Conservation (phyloP, 1,140 invertebrate genomes). For the Drosophila nigromelanica region DNA sequence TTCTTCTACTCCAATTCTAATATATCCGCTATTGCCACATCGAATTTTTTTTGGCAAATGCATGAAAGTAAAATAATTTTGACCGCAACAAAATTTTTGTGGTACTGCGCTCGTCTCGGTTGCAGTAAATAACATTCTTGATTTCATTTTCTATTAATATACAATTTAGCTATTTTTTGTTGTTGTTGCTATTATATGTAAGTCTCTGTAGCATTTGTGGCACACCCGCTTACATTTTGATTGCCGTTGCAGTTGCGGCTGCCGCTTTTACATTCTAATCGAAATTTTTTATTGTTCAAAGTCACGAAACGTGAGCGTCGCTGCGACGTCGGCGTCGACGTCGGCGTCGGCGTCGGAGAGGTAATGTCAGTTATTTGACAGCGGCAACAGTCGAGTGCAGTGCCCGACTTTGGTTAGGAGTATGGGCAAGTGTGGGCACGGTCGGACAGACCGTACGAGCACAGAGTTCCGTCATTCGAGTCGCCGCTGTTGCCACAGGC, state of each 20-base stretch:
- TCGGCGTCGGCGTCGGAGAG: constrained; percentile 46
- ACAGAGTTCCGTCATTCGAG: constrained; percentile 24
- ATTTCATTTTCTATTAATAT: constrained; percentile 81
- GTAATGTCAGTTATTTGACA: constrained; percentile 82
- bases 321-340: constrained; percentile 48
- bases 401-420: constrained; percentile 3
- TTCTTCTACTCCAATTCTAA: too few species aligned
- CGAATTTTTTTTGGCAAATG: too few species aligned
- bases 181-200: constrained; percentile 49
- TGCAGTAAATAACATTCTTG: constrained; percentile 52
- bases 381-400: constrained; percentile 70
- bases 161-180: constrained; percentile 66
- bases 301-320: constrained; percentile 74
- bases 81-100: constrained; percentile 10
- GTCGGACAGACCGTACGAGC: constrained; percentile 5
- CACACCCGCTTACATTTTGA: constrained; percentile 58
- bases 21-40: too few species aligned
- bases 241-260: constrained; percentile 67
- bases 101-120: constrained; percentile 16
- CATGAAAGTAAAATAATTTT: constrained; percentile 13
- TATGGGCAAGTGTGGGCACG: neutral
- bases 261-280: constrained; percentile 80
- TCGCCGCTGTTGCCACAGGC: constrained; percentile 45
- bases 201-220: constrained; percentile 25
- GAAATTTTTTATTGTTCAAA: constrained; percentile 78